These are phyloP conservation scores for Tetraodon nigroviridis DNA, from an alignment of 2,113 vertebrate species.

Conservation along the genomic window DNA sequence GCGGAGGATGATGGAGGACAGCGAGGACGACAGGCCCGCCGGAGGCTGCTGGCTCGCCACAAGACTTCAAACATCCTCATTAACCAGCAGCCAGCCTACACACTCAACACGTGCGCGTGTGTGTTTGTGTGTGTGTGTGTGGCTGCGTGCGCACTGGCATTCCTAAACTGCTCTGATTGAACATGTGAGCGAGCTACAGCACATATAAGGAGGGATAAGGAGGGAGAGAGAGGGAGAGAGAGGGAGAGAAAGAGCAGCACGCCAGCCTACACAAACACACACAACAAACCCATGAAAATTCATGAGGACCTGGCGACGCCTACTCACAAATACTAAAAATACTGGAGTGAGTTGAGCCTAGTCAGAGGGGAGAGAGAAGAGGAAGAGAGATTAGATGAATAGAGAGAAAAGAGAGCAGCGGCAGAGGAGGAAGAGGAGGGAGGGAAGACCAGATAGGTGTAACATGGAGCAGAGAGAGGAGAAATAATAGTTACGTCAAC, in stretches of 20 bases:
- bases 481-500: conserved; percentile 63
- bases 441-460: conserved; percentile 51
- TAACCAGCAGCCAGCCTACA: conserved; percentile 63
- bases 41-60: conserved; percentile 59
- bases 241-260: conserved; percentile 42
- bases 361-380: conserved; percentile 60
- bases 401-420: conserved; percentile 53
- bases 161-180: conserved; percentile 48
- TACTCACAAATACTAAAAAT: conserved; percentile 74
- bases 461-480: conserved; percentile 56
- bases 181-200: conserved; percentile 16
- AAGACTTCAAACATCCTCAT: conserved; percentile 63
- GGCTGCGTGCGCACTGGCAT: conserved; percentile 45
- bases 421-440: conserved; percentile 46
- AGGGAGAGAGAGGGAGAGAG: conserved; percentile 28
- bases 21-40: conserved; percentile 53
- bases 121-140: conserved; percentile 18
- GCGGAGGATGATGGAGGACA: conserved; percentile 41
- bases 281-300: conserved; percentile 76
- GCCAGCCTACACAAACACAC: conserved; percentile 57
- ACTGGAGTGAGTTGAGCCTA: conserved; percentile 67
- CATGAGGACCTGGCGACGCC: conserved; percentile 70
- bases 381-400: conserved; percentile 52
- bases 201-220: conserved; percentile 13
- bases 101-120: conserved; percentile 46